Evolutionary conservation across 2,797 vertebrate genomes (phyloP).

Genomic region (Lophotriccus pileatus): DNA sequence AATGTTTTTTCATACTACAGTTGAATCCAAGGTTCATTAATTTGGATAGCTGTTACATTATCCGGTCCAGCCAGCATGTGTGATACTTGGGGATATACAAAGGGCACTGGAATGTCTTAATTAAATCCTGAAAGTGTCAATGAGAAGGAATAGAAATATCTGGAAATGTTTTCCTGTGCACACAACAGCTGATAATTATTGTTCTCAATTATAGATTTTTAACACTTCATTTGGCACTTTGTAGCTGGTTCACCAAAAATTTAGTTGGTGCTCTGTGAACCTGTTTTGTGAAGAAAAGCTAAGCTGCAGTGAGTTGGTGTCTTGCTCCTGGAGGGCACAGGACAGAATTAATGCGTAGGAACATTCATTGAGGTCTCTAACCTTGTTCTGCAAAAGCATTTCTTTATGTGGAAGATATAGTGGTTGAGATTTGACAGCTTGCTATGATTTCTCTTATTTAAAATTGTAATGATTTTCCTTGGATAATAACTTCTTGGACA

Average conservation of each 20-base stretch:
- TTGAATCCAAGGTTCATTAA: constrained; percentile 20
- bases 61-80: not conserved
- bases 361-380: not conserved
- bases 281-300: not conserved
- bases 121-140: constrained; percentile 20
- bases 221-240: not conserved
- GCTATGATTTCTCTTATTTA: not conserved
- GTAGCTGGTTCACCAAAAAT: not conserved
- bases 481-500: not conserved
- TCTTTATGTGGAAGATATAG: not conserved
- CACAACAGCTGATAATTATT: not conserved
- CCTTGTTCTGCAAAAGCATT: not conserved
- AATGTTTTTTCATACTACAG: not conserved
- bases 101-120: not conserved
- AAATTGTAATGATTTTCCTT: not conserved
- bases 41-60: constrained; percentile 3
- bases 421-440: not conserved
- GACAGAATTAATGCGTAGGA: not conserved
- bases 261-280: not conserved
- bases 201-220: not conserved
- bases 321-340: not conserved
- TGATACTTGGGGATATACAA: not conserved
- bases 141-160: constrained; percentile 23
- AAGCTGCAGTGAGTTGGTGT: not conserved
- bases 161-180: not conserved